Base-by-base conservation (phyloP, 1,140 invertebrate genomes). In the Pemphigus obesinymphae region DNA sequence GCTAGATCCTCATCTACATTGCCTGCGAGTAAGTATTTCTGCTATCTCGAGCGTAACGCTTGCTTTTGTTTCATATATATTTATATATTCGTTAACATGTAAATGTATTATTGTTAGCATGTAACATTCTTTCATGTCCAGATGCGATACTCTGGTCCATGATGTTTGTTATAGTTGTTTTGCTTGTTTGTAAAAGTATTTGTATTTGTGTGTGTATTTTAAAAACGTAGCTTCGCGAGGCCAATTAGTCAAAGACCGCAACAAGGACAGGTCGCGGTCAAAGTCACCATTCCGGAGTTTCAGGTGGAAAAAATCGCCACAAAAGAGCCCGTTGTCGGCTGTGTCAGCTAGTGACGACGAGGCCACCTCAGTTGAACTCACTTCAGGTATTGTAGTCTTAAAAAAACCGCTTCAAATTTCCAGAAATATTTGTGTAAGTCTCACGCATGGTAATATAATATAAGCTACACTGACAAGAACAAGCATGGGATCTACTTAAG, bases 271-370 rank as follows among this genome's bases (percentile, higher is more conserved):
- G 84, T 94, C 92, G 83, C 91, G 94, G 84, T 95, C 94, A 89
- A 96, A 96, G 88, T 95, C 94, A 83, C 94, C 94, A 72, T 96
- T 96, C 91, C 89, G 94, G 85, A 95, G 94, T 88, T 95, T 96
- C 90, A 91, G 94, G 82, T 96, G 94, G 94, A 94, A 94, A 90
- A 93, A 93, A 86, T 88, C 88, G 80, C 88, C 89, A 23, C 84
- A 90, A 80, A 88, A 86, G 72, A 85, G 82, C 78, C 84, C 85
- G 10, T 88, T 83, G 63, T 61, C 82, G 85, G 88, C 81, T 89
- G 91, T 86, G 89, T 89, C 91, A 84, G 92, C 91, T 84, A 93
- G 92, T 87, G 93, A 94, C 86, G 94, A 95, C 87, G 93, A 94
- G 88, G 91, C 90, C 86, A 92, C 89, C 85, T 45, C 43, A 11